These are phyloP conservation scores for Paramisgurnus dabryanus DNA, from an alignment of 2,113 vertebrate genomes.

Conservation along the genomic window DNA sequence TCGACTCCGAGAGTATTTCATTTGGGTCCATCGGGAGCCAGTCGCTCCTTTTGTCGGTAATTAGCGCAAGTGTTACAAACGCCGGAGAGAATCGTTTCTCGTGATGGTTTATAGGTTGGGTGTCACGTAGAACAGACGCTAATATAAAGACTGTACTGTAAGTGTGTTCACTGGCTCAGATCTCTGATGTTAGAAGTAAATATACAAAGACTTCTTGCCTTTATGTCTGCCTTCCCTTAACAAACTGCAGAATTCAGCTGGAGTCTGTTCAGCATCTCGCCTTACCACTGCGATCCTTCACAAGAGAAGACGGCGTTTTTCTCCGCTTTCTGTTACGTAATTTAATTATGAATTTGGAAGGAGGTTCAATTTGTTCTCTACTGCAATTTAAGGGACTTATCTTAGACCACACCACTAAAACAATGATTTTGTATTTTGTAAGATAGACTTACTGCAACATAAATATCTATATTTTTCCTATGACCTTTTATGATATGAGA, in stretches of 20 bases:
- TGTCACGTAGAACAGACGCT: conserved; percentile 30
- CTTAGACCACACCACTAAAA: conserved; percentile 50
- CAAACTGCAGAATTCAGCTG: conserved; percentile 55
- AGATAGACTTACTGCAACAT: conserved; percentile 50
- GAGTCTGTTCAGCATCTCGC: background rate
- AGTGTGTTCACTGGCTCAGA: conserved; percentile 28
- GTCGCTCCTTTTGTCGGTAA: background rate
- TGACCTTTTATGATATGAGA: conserved; percentile 54
- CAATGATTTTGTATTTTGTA: conserved; percentile 57
- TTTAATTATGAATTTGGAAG: conserved; percentile 11
- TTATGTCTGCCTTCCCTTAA: conserved; percentile 72
- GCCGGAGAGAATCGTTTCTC: background rate
- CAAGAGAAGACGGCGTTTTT: background rate
- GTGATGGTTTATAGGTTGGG: conserved; percentile 9
- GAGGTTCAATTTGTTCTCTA: conserved; percentile 25
- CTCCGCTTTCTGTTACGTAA: conserved; percentile 5
- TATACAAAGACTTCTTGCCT: conserved; percentile 33
- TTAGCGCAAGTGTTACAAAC: conserved; percentile 5
- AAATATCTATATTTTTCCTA: conserved; percentile 59
- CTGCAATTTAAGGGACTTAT: conserved; percentile 26
- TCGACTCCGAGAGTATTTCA: background rate
- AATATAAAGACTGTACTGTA: conserved; percentile 9
- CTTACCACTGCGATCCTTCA: background rate
- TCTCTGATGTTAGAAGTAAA: conserved; percentile 28
- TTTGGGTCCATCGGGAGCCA: background rate